Evolutionary conservation across 2,888 invertebrate genomes (phyloP).

Genomic region (Stramonita haemastoma): DNA sequence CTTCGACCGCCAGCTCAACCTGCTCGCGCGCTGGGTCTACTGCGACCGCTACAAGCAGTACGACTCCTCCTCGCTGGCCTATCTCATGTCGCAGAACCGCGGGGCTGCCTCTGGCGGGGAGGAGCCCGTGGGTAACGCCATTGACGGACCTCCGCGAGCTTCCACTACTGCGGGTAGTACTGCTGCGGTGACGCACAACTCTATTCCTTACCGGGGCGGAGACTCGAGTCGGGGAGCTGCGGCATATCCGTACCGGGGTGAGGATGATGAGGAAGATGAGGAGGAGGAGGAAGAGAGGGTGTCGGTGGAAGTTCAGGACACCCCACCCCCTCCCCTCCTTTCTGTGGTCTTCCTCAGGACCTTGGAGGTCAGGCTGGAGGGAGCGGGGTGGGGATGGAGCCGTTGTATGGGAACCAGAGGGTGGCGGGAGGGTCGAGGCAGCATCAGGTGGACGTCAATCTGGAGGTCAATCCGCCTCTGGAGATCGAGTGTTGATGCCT

Average conservation of each 20-base stretch:
- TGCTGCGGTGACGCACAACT: conserved; percentile 14
- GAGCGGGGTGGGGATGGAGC: conserved; percentile 14
- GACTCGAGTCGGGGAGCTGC: neutral
- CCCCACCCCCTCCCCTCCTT: neutral
- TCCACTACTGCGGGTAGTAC: neutral
- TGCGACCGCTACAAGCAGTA: conserved; percentile 64
- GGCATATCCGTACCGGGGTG: neutral
- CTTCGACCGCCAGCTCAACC: conserved; percentile 74
- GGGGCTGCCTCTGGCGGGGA: neutral
- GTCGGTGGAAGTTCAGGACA: conserved; percentile 11
- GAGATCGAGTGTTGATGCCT: conserved; percentile 14
- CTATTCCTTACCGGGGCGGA: conserved; percentile 1
- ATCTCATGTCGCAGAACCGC: conserved; percentile 56
- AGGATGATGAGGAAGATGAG: neutral
- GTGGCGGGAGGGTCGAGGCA: neutral
- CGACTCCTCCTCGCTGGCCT: conserved; percentile 58
- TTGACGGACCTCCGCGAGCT: neutral
- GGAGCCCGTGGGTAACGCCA: neutral
- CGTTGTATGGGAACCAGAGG: conserved; percentile 33
- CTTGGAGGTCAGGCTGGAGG: no score
- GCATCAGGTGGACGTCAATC: neutral
- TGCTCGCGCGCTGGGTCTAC: conserved; percentile 66
- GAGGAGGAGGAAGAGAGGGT: neutral
- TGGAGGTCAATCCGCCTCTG: neutral
- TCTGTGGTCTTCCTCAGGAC: no score